phyloP scores from a whole-genome alignment of 2,797 vertebrate genomes.

The Thaleichthys pacificus region DNA sequence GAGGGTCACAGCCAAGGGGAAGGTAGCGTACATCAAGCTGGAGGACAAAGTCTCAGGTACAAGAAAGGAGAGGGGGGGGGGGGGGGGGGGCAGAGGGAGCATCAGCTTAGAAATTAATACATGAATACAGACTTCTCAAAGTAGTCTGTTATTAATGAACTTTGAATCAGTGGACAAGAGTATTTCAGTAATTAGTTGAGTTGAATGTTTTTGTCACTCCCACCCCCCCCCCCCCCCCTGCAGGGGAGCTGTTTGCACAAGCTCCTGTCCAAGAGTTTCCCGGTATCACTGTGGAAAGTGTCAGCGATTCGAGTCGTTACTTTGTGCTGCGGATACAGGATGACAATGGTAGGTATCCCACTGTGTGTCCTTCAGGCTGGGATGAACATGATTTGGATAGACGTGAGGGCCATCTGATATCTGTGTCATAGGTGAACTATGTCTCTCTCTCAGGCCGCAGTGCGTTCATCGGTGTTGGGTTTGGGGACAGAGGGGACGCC shows the following conservation, averaged over 20 bases:
- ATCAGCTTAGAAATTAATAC: not conserved
- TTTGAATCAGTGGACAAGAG: not conserved
- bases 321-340: slow-evolving; percentile 94
- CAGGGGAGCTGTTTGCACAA: slow-evolving; percentile 92
- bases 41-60: slow-evolving; percentile 92
- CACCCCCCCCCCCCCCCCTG: too few relatives aligned
- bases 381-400: too few relatives aligned
- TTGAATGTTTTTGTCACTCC: not conserved
- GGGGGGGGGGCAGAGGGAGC: not conserved
- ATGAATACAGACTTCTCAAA: too few relatives aligned
- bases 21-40: slow-evolving; percentile 87
- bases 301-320: slow-evolving; percentile 93
- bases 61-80: not conserved
- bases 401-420: not conserved
- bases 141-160: not conserved
- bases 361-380: too few relatives aligned
- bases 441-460: slow-evolving; percentile 79
- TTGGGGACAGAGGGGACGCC: slow-evolving; percentile 89
- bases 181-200: not conserved
- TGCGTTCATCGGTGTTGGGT: slow-evolving; percentile 94
- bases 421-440: not conserved
- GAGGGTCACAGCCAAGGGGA: slow-evolving; percentile 89
- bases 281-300: slow-evolving; percentile 86
- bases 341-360: slow-evolving; percentile 77
- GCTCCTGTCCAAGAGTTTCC: slow-evolving; percentile 90